Evolutionary conservation across 2,888 invertebrate genomes (phyloP).

Genomic region (Chaitophorus viminalis): DNA sequence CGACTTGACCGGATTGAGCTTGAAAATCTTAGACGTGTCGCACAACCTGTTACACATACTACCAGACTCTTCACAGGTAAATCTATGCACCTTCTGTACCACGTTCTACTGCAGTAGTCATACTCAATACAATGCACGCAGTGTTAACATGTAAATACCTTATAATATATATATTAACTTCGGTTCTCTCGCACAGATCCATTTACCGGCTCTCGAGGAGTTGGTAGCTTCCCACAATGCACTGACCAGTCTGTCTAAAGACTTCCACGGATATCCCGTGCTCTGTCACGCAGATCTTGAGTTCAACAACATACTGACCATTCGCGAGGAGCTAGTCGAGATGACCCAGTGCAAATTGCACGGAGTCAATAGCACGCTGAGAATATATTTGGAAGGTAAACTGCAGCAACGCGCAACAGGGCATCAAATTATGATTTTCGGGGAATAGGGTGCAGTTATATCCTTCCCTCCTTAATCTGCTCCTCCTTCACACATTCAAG

Average conservation of each 20-base stretch:
- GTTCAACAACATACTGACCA: slow-evolving; percentile 78
- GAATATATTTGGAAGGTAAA: slow-evolving; percentile 84
- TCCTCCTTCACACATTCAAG: no score
- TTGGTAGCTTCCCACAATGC: slow-evolving; percentile 82
- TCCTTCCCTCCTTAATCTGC: no score
- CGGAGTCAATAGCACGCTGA: slow-evolving; percentile 80
- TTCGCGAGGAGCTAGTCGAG: slow-evolving; percentile 80
- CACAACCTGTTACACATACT: slow-evolving; percentile 80
- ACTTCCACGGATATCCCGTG: slow-evolving; percentile 84
- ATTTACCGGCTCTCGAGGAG: slow-evolving; percentile 80
- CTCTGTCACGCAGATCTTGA: slow-evolving; percentile 84
- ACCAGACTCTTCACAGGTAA: slow-evolving; percentile 85
- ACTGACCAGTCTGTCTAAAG: slow-evolving; percentile 78
- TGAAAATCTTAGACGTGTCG: slow-evolving; percentile 81
- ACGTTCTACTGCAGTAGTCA: no score
- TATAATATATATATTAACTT: not conserved
- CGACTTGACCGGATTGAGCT: slow-evolving; percentile 81
- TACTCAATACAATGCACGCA: not conserved
- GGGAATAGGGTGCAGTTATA: no score
- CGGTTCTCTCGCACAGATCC: slow-evolving; percentile 73
- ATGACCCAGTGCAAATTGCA: slow-evolving; percentile 84
- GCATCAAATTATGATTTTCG: no score
- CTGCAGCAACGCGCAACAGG: slow-evolving; percentile 62
- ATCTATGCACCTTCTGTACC: no score
- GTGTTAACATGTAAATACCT: no score